Percentiles rank a stretch among this genome's conserved stretches.
phyloP scores from a whole-genome alignment of 64 coral and sea anemone species.

The Cladopsammia gracilis region DNA sequence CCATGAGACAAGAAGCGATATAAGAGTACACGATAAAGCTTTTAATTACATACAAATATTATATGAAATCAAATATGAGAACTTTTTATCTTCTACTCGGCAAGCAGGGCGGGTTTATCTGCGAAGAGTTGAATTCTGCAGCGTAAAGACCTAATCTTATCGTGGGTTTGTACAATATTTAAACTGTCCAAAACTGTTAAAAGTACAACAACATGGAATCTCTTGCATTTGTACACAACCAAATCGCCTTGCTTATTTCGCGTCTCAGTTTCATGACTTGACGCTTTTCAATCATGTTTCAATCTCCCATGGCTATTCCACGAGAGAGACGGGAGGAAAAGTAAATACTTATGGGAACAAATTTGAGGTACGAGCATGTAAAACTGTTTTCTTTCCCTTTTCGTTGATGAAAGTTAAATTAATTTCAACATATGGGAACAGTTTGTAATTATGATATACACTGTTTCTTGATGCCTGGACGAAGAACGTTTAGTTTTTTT shows the following conservation, averaged over 20 bases:
- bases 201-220: constrained; percentile 28
- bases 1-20: constrained; percentile 75
- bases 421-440: not conserved
- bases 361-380: constrained; percentile 17
- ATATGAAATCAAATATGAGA: constrained; percentile 85
- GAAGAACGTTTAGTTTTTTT: not conserved
- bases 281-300: not conserved
- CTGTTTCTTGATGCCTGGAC: not conserved
- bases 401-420: constrained; percentile 1
- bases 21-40: constrained; percentile 79
- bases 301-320: constrained; percentile 43
- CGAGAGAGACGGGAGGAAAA: not conserved
- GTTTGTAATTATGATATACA: constrained; percentile 1
- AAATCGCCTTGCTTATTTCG: not conserved
- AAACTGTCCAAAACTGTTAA: constrained; percentile 57
- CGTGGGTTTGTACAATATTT: constrained; percentile 77
- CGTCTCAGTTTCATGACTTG: not conserved
- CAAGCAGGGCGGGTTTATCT: constrained; percentile 78
- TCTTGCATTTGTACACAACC: not conserved
- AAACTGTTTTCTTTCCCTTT: constrained; percentile 24
- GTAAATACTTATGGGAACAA: not conserved
- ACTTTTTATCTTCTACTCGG: constrained; percentile 69
- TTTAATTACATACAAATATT: constrained; percentile 85
- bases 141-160: constrained; percentile 65
- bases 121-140: constrained; percentile 62